These are phyloP conservation scores for Anolis apletophallus DNA, from an alignment of 2,797 vertebrate genomes.

Conservation along the genomic window DNA sequence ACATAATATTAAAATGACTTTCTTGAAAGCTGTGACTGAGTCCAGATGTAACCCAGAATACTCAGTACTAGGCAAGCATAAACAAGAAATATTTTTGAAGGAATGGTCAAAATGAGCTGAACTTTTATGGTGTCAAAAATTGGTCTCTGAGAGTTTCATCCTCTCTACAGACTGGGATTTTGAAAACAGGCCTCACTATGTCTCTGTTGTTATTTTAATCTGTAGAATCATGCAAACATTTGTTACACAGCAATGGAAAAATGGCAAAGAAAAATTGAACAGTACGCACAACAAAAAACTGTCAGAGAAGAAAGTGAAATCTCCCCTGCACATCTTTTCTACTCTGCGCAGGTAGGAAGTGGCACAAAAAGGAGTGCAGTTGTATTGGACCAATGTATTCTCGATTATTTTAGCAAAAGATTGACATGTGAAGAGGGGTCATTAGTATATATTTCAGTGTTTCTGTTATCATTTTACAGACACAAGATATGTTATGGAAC, in stretches of 20 bases:
- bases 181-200: neutral
- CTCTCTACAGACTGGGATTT: neutral
- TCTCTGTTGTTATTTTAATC: conserved; percentile 37
- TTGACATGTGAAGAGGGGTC: neutral
- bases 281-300: conserved; percentile 87
- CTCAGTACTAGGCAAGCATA: neutral
- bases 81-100: neutral
- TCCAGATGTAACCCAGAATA: too few species aligned
- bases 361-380: neutral
- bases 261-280: conserved; percentile 87
- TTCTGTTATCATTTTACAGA: neutral
- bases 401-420: neutral
- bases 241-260: conserved; percentile 91
- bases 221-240: conserved; percentile 92
- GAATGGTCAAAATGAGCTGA: neutral
- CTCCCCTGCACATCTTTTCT: conserved; percentile 91
- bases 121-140: neutral
- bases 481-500: neutral
- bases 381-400: neutral
- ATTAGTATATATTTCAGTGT: neutral
- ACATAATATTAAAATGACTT: neutral
- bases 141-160: neutral
- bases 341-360: conserved; percentile 86
- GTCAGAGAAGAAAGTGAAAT: conserved; percentile 89
- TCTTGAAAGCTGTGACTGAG: neutral